Evolutionary conservation across 2,888 invertebrate genomes (phyloP), one percentile per base, ranked within the genome.

Genomic region (Eulithis prunata): DNA sequence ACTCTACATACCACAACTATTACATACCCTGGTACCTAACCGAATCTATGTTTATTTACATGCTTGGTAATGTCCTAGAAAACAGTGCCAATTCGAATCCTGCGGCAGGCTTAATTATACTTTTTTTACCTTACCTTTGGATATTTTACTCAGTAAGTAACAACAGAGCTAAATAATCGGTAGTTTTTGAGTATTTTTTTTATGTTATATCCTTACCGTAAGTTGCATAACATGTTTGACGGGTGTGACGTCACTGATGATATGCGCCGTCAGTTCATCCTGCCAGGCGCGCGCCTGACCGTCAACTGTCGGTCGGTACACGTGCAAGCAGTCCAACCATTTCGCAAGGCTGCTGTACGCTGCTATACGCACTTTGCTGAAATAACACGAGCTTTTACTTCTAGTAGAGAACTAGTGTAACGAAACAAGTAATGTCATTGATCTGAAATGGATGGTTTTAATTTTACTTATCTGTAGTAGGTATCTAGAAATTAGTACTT

Each of bases 241-340:
- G 0, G 89, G 88, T 0, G 87, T 86, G 66, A 87, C 78, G 68
- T 92, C 91, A 0, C 64, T 68, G 0, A 83, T 2, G 1, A 90
- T 72, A 58, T 86, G 82, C n/a, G 68, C 62, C 0, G 85, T 73
- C 1, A 91, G 78, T 36, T 88, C 86, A 3, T 85, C 86, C 52
- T 84, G 83, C 85, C 85, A 85, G n/a, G 73, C 67, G 13, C 78
- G 75, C 0, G 76, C 75, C 47, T 72, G 73, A 7, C 73, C 67
- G 28, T 75, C 79, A 12, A 74, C 71, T 0, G 77, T 57, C 3
- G 79, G 68, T 10, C 80, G 80, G 66, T 85, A 82, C 1, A 72
- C 69, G 66, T 78, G 83, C 2, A 89, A 74, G 0, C 69, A 60
- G 4, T 68, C 71, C 69, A 92, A 73, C 91, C 92, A 91, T 0